Evolutionary conservation across 2,888 invertebrate genomes (phyloP), one percentile per base, ranked within the genome.

Genomic region (Stramonita haemastoma): DNA sequence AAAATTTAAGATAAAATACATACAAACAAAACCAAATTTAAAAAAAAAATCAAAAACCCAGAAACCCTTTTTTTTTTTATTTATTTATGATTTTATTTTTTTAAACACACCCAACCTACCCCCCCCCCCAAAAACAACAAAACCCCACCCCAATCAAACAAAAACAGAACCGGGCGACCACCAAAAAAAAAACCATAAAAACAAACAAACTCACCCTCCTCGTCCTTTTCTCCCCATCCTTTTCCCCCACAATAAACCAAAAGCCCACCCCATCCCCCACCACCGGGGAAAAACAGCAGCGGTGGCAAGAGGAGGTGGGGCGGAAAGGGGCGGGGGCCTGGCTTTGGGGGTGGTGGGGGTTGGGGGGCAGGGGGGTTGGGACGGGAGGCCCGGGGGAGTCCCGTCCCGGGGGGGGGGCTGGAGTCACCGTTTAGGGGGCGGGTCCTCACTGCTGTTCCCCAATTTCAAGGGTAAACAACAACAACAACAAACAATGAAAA

Each of bases 381-480:
- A 11, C 73, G 46, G 87, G 66, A 66, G 34, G 87, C n/a, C n/a
- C 70, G 0, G 87, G 56, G 15, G 87, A 73, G 26, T 60, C n/a
- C 66, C 0, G 86, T 34, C 22, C 66, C 73, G 8, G 26, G 70
- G 22, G 22, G 85, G 26, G 73, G 88, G 70, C 89, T 87, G 29
- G 88, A 86, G 11, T 86, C 84, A 8, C 88, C 88, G 29, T 88
- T 88, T 57, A 83, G 57, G 19, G n/a, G 56, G 83, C 32, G 60
- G 88, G 1, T 88, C 88, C 1, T 88, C 88, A 29, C 83, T 88
- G 88, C 88, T 88, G 87, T n/a, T 46, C 73, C 19, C 57, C 60
- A 60, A 15, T 15, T 4, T 13, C n/a, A n/a, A n/a, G n/a, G n/a
- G n/a, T n/a, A n/a, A 66, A 66, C 13, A 66, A 66, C 2, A 26